Percentiles rank a stretch among this genome's conserved stretches.
These are phyloP conservation scores for Corynorhinus townsendii DNA, from an alignment of 2,113 vertebrate genomes.

Conservation along the genomic window DNA sequence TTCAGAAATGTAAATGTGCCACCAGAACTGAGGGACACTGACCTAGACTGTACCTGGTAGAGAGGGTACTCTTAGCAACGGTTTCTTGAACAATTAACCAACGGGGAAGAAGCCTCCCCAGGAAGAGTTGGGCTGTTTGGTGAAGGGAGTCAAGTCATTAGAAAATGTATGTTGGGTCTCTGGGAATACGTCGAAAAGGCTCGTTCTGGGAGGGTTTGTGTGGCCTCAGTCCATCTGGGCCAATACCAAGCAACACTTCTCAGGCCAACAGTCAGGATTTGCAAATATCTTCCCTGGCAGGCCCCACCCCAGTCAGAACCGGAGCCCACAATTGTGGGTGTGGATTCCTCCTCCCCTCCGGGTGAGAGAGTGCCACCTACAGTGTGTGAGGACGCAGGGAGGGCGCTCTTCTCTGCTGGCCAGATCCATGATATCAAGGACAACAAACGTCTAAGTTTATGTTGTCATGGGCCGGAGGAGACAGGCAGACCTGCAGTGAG, in stretches of 20 bases:
- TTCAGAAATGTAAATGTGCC: background rate
- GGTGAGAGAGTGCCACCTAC: background rate
- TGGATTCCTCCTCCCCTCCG: background rate
- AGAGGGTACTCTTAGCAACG: background rate
- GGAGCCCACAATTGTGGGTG: fast-evolving
- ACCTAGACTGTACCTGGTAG: background rate
- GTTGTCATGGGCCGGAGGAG: background rate
- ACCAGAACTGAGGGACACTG: background rate
- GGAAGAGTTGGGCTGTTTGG: background rate
- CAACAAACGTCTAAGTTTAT: background rate
- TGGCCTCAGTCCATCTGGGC: background rate
- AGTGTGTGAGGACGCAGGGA: background rate
- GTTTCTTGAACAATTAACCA: background rate
- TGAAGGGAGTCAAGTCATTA: background rate
- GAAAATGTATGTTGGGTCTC: background rate
- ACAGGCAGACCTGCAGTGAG: background rate
- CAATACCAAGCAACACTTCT: background rate
- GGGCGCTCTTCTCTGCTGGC: background rate
- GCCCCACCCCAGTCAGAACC: background rate
- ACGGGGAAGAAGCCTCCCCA: background rate
- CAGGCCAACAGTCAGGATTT: background rate
- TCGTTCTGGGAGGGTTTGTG: background rate
- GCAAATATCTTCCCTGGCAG: background rate
- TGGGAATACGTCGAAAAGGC: background rate
- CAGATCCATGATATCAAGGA: background rate